Evolutionary conservation across 53 echinoderm and acorn worm genomes (phyloP), one percentile per base, ranked within the genome.

Genomic region (Astropecten irregularis): DNA sequence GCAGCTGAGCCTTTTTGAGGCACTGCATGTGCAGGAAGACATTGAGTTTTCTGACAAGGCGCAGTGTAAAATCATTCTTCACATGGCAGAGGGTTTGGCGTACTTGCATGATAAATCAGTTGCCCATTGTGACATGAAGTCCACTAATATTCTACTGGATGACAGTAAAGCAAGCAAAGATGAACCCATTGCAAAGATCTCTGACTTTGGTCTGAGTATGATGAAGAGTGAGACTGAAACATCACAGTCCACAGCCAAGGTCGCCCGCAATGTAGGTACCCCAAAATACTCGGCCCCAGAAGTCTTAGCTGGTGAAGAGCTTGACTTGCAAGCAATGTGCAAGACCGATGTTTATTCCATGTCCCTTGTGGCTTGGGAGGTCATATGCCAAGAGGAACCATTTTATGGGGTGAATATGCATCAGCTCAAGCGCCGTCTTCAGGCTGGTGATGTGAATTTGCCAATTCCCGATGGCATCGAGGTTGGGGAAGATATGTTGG

Each of bases 231-330:
- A 84, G 53, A 36, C 84, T 7, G 76, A 89, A 40, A 83, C 71
- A 20, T 71, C 65, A 4, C 70, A 56, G 50, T 83, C 88, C 15
- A 49, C 51, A 30, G 84, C 57, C 10, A 66, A 76, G 33, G 27
- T 73, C 33, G 82, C 69, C 15, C 66, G 48, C 27, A 66, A 65
- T 21, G 53, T 89, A 16, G 89, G 89, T 5, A 89, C 89, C 3
- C 89, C 89, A 1, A 71, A 84, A 36, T 89, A 89, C 65, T 89
- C 89, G 3, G 89, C 89, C 16, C 89, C 89, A 8, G 89, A 89
- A 26, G 89, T 89, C 3, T 39, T 89, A 7, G 40, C 67, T 0
- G 89, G 89, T 18, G 76, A 67, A 28, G 52, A 76, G 35, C 84
- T 89, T 30, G 28, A 25, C 26, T 40, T 37, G 18, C 28, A 19